Conservation (phyloP, 2,797 vertebrate genomes). For the Triplophysa bombifrons region DNA sequence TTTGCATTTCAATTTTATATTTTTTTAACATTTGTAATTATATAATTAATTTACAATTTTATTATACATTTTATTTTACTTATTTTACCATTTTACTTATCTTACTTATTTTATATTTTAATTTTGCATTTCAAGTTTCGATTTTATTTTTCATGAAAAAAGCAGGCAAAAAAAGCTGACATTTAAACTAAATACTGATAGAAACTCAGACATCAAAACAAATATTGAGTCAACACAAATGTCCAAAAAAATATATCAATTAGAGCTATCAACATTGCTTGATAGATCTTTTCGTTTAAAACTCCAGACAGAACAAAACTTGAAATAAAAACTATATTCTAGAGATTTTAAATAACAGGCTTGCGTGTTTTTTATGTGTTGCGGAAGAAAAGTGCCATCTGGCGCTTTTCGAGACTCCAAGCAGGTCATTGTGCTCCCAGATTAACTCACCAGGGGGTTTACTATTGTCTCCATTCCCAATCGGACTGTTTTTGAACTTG, state of each 20-base stretch:
- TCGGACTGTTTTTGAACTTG: constrained; percentile 41
- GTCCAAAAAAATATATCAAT: not conserved
- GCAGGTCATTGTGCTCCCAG: constrained; percentile 46
- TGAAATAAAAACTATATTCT: constrained; percentile 41
- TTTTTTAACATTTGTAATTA: too few species aligned
- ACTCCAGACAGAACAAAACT: constrained; percentile 6
- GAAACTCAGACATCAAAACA: not conserved
- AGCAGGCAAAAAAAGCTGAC: not conserved
- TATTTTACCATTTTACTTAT: too few species aligned
- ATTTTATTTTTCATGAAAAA: too few species aligned
- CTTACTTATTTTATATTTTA: too few species aligned
- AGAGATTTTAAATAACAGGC: constrained; percentile 27
- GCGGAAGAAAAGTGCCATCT: constrained; percentile 45
- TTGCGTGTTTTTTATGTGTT: constrained; percentile 24
- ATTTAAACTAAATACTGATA: not conserved
- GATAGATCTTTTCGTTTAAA: constrained; percentile 1
- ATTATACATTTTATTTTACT: too few species aligned
- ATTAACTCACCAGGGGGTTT: constrained; percentile 54
- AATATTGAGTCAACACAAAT: not conserved
- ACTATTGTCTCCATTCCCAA: constrained; percentile 48
- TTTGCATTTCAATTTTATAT: too few species aligned
- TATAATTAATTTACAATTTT: too few species aligned
- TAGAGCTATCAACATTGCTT: not conserved
- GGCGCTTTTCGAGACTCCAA: constrained; percentile 42
- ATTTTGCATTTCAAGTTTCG: too few species aligned